Base-by-base conservation (phyloP, 2,888 invertebrate genomes). In the Belgica antarctica region DNA sequence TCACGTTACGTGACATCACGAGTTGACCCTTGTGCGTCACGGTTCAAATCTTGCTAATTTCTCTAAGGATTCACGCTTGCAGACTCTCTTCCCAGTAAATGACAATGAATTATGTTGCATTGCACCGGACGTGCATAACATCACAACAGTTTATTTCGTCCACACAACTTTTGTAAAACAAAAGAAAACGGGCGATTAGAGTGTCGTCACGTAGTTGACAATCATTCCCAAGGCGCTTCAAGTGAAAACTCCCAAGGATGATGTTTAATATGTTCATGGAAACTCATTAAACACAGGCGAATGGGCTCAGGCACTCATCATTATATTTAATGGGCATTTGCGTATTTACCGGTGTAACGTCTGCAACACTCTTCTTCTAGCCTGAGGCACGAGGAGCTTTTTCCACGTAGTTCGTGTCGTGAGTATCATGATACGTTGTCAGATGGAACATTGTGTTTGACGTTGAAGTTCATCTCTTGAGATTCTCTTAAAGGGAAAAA, bases 281-380 rank as follows among this genome's bases (percentile, higher is more conserved):
- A 52, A n/a, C 12, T 52, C 52, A 22, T 52, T 52, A 52, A 36
- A 36, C 41, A 41, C 63, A 41, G 41, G 8, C 24, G 25, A 47
- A 65, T 65, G 12, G 65, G 47, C 47, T 65, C 47, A 41, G 19
- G 65, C 65, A 65, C 65, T 47, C 65, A 47, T 65, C 65, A 65
- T 65, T 65, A 65, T 25, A 41, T 65, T 47, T 65, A 47, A 47
- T 65, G 46, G 41, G 17, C 1, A 24, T 15, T 25, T n/a, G n/a
- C 27, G 15, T 62, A 52, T 52, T 59, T 59, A 15, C 22, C 22
- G 10, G 17, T 5, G 19, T 12, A 27, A 8, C 19, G 24, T 19
- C n/a, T 27, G 27, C n/a, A 59, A 27, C 59, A 22, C 25, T 59
- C 52, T 52, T 19, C 52, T 52, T n/a, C 22, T 15, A 52, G 10